Conservation (phyloP, 2,888 invertebrate species). For the Polyommatus iphigenia region DNA sequence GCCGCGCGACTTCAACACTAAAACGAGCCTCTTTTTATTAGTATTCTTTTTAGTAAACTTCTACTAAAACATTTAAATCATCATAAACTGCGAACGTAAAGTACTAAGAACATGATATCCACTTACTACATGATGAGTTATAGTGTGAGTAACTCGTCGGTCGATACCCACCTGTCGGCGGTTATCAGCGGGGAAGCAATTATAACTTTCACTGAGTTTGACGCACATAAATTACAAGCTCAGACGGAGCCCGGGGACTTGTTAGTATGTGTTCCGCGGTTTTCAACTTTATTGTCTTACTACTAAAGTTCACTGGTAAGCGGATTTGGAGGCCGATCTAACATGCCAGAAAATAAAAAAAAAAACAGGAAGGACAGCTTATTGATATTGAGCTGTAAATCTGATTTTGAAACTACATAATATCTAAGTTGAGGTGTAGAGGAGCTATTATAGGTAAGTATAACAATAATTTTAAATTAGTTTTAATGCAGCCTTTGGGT, state of each 20-base stretch:
- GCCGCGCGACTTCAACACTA: too few relatives aligned
- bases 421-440: too few relatives aligned
- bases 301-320: not conserved
- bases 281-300: not conserved
- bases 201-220: constrained; percentile 46
- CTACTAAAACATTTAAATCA: too few relatives aligned
- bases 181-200: constrained; percentile 44
- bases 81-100: not conserved
- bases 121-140: not conserved
- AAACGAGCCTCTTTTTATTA: too few relatives aligned
- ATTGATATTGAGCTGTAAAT: too few relatives aligned
- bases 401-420: too few relatives aligned
- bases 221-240: constrained; percentile 44
- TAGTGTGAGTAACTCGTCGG: constrained; percentile 34
- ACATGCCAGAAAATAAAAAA: not conserved
- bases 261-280: constrained; percentile 32
- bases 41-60: too few relatives aligned
- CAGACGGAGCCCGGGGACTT: constrained; percentile 22
- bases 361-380: too few relatives aligned
- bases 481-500: too few relatives aligned
- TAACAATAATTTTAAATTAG: too few relatives aligned
- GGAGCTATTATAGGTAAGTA: too few relatives aligned
- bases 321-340: not conserved
- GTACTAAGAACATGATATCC: not conserved
- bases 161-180: constrained; percentile 45